A percentile compares a stretch with the other conserved stretches of the same genome.
phyloP scores from a whole-genome alignment of 2,113 vertebrate genomes.

The Crypturellus undulatus region DNA sequence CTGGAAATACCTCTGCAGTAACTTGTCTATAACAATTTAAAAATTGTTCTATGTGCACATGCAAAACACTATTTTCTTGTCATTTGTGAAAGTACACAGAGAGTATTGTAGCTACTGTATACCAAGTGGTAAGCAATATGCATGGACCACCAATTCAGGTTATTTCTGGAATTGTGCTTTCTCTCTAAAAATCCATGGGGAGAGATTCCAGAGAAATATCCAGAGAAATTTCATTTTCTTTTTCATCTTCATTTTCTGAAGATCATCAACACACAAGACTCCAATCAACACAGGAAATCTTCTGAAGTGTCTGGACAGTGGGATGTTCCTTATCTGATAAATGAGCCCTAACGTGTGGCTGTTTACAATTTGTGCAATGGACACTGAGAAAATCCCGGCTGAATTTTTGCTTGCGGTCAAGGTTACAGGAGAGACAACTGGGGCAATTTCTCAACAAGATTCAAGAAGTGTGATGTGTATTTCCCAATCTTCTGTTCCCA shows the following conservation, averaged over 20 bases:
- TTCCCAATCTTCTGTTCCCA: background rate
- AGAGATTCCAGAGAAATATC: background rate
- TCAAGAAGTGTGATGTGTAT: background rate
- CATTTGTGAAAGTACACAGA: background rate
- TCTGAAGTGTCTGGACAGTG: background rate
- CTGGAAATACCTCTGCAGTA: slow-evolving; percentile 51
- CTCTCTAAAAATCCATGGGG: background rate
- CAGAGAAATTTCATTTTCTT: background rate
- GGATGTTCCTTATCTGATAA: background rate
- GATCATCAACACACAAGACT: background rate
- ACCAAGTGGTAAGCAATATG: background rate
- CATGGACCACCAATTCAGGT: background rate
- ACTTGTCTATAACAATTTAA: slow-evolving; percentile 18
- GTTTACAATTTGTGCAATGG: background rate
- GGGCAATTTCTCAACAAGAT: background rate
- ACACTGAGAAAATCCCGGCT: background rate
- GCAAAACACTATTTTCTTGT: background rate
- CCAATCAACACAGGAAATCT: background rate
- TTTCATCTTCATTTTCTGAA: background rate
- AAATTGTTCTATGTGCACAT: background rate
- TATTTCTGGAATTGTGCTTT: background rate
- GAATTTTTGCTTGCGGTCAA: background rate
- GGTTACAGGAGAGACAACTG: background rate
- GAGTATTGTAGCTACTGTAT: background rate
- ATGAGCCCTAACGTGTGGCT: background rate